Base-by-base conservation (phyloP, 2,888 invertebrate genomes). In the Apodemia duryi region DNA sequence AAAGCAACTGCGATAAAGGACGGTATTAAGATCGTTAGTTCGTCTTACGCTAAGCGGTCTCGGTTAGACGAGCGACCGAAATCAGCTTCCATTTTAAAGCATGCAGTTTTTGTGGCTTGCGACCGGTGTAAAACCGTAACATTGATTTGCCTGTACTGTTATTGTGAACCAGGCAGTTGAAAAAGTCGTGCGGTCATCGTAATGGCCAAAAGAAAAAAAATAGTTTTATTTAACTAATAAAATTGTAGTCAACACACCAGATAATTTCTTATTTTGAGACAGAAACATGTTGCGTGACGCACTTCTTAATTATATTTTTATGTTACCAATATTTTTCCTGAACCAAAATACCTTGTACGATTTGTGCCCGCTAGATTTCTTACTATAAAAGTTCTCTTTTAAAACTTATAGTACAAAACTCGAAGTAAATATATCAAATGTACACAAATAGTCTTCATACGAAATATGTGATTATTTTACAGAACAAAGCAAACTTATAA, bases 301-400 rank as follows among this genome's bases (percentile, higher is more conserved):
- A 57, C 32, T 35, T 35, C 35, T 57, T 57, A 57, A n/a, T 57
- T 35, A 57, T 13, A 57, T 32, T 32, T 49, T 13, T 35, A 57
- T 13, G 35, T 7, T 57, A 57, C 11, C n/a, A 57, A 35, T 57
- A 35, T 11, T 57, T 2, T 32, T 57, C n/a, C n/a, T 57, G 57
- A 57, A 57, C 57, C 6, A 13, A 57, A 32, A 57, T 57, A 57
- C 57, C 57, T 57, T 57, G 57, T 57, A 57, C 32, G 57, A 57
- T 57, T 57, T 57, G 57, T 57, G 57, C 57, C 57, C 57, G 57
- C 57, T 57, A 57, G 35, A 57, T 57, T 57, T 57, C 32, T 57
- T 35, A 60, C 6, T 54, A 54, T 54, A 29, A 60, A 32, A 60
- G 35, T n/a, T 32, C 2, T 21, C 6, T 35, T 60, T 60, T n/a